Base-by-base conservation (phyloP, 2,113 vertebrate genomes). In the Solenodon paradoxus region DNA sequence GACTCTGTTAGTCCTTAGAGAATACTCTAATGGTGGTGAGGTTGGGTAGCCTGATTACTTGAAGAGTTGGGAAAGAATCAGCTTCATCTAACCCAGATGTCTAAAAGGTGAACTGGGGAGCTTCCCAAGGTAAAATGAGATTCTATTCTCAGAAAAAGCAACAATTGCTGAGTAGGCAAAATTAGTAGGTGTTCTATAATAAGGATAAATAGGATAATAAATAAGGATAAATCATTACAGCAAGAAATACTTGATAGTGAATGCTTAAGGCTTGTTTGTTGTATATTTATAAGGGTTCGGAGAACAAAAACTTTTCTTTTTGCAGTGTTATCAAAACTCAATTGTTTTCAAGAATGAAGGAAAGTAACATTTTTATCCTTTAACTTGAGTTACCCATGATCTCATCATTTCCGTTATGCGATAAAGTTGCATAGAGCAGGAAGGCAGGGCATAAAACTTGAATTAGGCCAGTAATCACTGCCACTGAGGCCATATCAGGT, bases 361-460 rank as follows among this genome's bases (percentile, higher is more conserved):
- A 69, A 49, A 80, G 9, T 4, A 49, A 59, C 9, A 24, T 32
- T 42, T 51, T 24, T 32, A 5, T 35, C 63, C 2, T 87, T 71
- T 66, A 64, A 28, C 71, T 63, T 83, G 64, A 42, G 7, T 59
- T 87, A 2, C 7, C 4, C 5, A 9, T 7, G 12, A 53, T 22
- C 61, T 88, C 53, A 6, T 7, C n/a, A 38, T 85, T 79, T 90
- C 15, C 55, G 81, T 59, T 53, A 1, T 5, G 28, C 9, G 0
- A 1, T 1, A 5, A 2, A 40, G n/a, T 45, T 86, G 16, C 9
- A 3, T 45, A 15, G 26, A 6, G 2, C 1, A 16, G 38, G 15
- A 22, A n/a, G 20, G 1, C 4, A 26, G 24, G 2, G 0, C 7
- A 0, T 22, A 1, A 5, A 55, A 38, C 42, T 77, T 45, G 2